These are phyloP conservation scores for Sebastes nivosus DNA, from an alignment of 2,797 vertebrate species.

Conservation along the genomic window DNA sequence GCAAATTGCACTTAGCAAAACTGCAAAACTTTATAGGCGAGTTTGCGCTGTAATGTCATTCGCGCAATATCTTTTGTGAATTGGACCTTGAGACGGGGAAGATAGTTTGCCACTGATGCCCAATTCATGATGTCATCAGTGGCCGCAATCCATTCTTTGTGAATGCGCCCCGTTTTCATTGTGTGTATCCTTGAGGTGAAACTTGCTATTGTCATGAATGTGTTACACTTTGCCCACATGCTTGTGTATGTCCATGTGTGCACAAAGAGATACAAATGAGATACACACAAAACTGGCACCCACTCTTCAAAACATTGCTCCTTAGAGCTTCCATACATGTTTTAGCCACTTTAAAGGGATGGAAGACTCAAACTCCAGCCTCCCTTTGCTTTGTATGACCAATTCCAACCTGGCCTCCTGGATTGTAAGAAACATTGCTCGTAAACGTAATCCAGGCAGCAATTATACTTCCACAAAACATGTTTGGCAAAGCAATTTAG, in stretches of 20 bases:
- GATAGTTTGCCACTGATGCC: not conserved
- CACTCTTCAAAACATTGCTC: not conserved
- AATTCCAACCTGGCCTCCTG: too few relatives aligned
- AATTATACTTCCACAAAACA: not conserved
- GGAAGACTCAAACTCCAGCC: not conserved
- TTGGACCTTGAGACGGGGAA: not conserved
- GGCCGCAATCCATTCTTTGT: not conserved
- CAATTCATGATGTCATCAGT: not conserved
- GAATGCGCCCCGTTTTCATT: not conserved
- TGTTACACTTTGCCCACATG: not conserved
- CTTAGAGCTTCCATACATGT: not conserved
- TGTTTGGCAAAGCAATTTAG: not conserved
- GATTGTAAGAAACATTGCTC: not conserved
- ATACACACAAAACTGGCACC: not conserved
- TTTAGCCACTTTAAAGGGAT: not conserved
- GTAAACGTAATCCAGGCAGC: not conserved
- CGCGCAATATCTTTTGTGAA: not conserved
- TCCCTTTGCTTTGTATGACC: not conserved
- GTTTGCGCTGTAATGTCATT: too few relatives aligned
- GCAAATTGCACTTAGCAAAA: too few relatives aligned
- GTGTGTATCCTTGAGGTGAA: not conserved
- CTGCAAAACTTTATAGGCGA: too few relatives aligned
- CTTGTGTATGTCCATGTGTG: not conserved
- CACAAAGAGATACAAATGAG: not conserved
- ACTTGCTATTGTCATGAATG: not conserved